Conservation (phyloP, 2,888 invertebrate genomes). For the Xanthorhoe designata region DNA sequence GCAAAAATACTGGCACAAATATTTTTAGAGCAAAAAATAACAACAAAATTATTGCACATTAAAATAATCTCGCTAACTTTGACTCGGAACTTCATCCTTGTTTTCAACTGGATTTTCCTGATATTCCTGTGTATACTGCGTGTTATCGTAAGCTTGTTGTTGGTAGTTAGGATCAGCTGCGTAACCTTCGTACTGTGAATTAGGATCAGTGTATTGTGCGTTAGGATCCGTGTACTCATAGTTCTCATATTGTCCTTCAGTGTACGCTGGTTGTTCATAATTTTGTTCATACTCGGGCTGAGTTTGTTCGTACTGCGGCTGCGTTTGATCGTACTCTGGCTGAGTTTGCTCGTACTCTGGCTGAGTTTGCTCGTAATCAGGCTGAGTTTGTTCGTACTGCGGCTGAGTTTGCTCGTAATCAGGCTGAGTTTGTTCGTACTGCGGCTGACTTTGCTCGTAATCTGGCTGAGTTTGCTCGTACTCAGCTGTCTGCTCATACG, state of each 20-base stretch:
- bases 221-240: slow-evolving; percentile 66
- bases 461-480: background rate
- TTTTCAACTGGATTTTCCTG: slow-evolving; percentile 48
- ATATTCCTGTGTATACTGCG: slow-evolving; percentile 61
- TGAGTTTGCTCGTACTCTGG: background rate
- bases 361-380: background rate
- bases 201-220: slow-evolving; percentile 62
- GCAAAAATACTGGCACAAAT: slow-evolving; percentile 47
- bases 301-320: slow-evolving; percentile 27
- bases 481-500: slow-evolving; percentile 35
- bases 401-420: slow-evolving; percentile 28
- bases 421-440: slow-evolving; percentile 48
- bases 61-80: slow-evolving; percentile 69
- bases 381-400: slow-evolving; percentile 44
- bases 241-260: slow-evolving; percentile 50
- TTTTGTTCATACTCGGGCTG: slow-evolving; percentile 47
- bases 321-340: slow-evolving; percentile 47
- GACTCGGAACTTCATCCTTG: slow-evolving; percentile 59
- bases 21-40: slow-evolving; percentile 50
- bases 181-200: slow-evolving; percentile 62
- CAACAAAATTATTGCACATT: slow-evolving; percentile 70
- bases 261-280: slow-evolving; percentile 48
- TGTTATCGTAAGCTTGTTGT: slow-evolving; percentile 63
- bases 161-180: slow-evolving; percentile 65
- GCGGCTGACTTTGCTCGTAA: too few relatives aligned